Evolutionary conservation across 2,797 vertebrate genomes (phyloP).

Genomic region (Liparis tanakae): DNA sequence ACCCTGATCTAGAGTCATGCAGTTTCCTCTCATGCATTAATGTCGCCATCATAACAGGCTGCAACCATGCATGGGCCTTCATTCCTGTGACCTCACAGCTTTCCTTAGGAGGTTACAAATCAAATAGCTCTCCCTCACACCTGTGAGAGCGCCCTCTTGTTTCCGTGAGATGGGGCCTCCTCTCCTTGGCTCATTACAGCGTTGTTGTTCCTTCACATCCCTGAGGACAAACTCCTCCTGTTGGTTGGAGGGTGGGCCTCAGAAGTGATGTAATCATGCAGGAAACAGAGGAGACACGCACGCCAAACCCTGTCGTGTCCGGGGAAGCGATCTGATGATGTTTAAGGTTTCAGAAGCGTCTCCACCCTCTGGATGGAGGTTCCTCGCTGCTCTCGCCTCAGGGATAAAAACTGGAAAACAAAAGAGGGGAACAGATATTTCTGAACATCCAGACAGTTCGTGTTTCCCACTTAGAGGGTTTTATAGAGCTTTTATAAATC

Average conservation of each 20-base stretch:
- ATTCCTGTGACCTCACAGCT: slow-evolving; percentile 27
- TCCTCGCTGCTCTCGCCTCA: neutral
- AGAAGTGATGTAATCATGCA: slow-evolving; percentile 17
- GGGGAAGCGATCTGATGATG: neutral
- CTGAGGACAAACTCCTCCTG: slow-evolving; percentile 12
- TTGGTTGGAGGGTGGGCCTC: neutral
- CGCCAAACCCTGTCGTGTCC: neutral
- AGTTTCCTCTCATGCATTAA: slow-evolving; percentile 21
- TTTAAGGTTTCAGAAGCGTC: slow-evolving; percentile 9
- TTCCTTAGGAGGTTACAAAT: slow-evolving; percentile 24
- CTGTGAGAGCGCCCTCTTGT: too few species aligned
- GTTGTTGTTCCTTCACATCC: slow-evolving; percentile 20
- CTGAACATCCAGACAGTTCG: neutral
- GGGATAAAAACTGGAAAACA: slow-evolving; percentile 6
- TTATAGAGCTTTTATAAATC: slow-evolving; percentile 23
- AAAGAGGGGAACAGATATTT: slow-evolving; percentile 1
- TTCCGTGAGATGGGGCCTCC: slow-evolving; percentile 23
- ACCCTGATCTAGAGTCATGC: too few species aligned
- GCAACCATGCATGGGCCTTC: slow-evolving; percentile 29
- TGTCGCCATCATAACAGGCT: slow-evolving; percentile 6
- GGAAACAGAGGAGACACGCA: slow-evolving; percentile 4
- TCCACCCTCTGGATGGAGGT: neutral
- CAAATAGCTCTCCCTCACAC: too few species aligned
- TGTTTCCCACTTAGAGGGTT: slow-evolving; percentile 8
- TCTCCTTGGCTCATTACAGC: slow-evolving; percentile 38